A percentile compares a stretch with the other conserved stretches of the same genome.
Evolutionary conservation across 2,797 vertebrate genomes (phyloP).

Genomic region (Mus spretus): DNA sequence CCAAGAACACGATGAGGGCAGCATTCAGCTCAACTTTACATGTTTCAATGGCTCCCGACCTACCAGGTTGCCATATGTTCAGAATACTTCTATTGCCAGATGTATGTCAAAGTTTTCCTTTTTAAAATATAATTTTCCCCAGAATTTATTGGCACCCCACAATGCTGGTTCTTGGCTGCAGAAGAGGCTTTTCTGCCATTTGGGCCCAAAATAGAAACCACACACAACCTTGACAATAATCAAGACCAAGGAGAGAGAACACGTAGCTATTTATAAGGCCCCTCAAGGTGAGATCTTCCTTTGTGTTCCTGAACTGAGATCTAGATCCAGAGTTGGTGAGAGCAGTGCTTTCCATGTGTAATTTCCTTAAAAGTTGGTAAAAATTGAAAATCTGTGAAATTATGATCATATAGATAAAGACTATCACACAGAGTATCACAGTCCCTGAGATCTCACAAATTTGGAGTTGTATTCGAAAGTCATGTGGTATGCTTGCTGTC

Average conservation of each 20-base stretch:
- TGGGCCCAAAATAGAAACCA: slow-evolving; percentile 82
- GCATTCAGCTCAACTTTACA: slow-evolving; percentile 27
- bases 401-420: not conserved
- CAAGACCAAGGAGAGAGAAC: slow-evolving; percentile 74
- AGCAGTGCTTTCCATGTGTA: not conserved
- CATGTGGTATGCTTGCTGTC: not conserved
- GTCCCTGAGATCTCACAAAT: not conserved
- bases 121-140: slow-evolving; percentile 83
- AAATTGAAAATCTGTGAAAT: not conserved
- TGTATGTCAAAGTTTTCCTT: slow-evolving; percentile 85
- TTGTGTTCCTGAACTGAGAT: not conserved
- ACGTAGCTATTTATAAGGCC: slow-evolving; percentile 72
- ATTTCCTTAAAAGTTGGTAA: not conserved
- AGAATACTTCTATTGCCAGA: slow-evolving; percentile 79
- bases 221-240: slow-evolving; percentile 80
- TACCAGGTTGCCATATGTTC: slow-evolving; percentile 83
- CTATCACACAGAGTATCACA: not conserved
- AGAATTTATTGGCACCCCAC: slow-evolving; percentile 85
- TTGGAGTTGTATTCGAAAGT: not conserved
- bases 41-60: slow-evolving; percentile 79
- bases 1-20: slow-evolving; percentile 71
- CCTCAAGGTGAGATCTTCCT: slow-evolving; percentile 79
- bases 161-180: slow-evolving; percentile 83
- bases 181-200: slow-evolving; percentile 80
- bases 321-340: not conserved